Evolutionary conservation across 1,140 invertebrate species (phyloP).

Genomic region (Amyelois transitella): DNA sequence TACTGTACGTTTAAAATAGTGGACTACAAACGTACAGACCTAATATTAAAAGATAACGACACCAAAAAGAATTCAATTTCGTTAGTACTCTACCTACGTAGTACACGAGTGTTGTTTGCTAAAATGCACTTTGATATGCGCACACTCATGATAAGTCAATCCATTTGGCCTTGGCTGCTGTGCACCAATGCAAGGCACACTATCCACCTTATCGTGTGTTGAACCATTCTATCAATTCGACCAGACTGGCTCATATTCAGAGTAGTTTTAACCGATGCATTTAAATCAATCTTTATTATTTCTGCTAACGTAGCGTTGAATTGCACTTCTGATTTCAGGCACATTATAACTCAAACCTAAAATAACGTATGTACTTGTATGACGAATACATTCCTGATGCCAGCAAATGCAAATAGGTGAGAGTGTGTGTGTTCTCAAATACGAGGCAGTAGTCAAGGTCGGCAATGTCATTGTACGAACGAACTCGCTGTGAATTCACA

Average conservation of each 20-base stretch:
- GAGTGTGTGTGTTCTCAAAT: conserved; percentile 49
- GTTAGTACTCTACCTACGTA: not conserved
- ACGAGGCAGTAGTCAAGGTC: conserved; percentile 71
- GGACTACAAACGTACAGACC: no score
- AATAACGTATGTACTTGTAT: conserved; percentile 40
- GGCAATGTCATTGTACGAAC: conserved; percentile 69
- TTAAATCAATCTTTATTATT: conserved; percentile 25
- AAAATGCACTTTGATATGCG: conserved; percentile 14
- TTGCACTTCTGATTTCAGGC: conserved; percentile 31
- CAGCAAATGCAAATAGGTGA: conserved; percentile 29
- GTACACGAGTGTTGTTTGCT: not conserved
- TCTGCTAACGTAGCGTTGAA: conserved; percentile 12
- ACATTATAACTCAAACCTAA: conserved; percentile 47
- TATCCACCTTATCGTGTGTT: conserved; percentile 70
- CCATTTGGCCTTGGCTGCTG: conserved; percentile 56
- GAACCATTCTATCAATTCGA: conserved; percentile 55
- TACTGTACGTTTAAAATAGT: no score
- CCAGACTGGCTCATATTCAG: conserved; percentile 39
- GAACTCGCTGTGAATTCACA: conserved; percentile 50
- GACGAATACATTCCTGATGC: conserved; percentile 57
- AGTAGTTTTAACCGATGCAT: conserved; percentile 18
- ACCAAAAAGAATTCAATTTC: not conserved
- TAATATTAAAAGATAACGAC: no score
- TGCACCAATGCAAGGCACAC: conserved; percentile 41
- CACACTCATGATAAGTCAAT: conserved; percentile 26